phyloP scores from a whole-genome alignment of 2,797 vertebrate genomes.

The Myotis pilosus region DNA sequence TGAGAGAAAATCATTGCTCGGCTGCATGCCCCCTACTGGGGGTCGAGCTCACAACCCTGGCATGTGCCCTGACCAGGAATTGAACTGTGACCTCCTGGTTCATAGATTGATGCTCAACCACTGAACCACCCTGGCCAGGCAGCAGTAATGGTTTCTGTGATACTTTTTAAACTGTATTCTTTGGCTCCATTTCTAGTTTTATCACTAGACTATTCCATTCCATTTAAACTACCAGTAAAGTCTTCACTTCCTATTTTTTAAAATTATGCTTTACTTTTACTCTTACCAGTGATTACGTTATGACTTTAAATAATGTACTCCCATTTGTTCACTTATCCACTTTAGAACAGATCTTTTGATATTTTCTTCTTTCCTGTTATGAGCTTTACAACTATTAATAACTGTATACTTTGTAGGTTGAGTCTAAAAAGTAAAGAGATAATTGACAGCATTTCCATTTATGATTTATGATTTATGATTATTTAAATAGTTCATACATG shows the following conservation, averaged over 20 bases:
- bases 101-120: too few relatives aligned
- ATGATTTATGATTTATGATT: neutral
- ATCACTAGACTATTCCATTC: neutral
- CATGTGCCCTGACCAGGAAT: too few relatives aligned
- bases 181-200: neutral
- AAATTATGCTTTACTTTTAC: neutral
- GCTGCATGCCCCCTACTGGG: too few relatives aligned
- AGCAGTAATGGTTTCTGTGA: neutral
- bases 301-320: neutral
- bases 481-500: neutral
- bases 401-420: neutral
- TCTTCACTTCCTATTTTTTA: neutral
- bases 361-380: neutral
- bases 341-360: slow-evolving; percentile 1
- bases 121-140: too few relatives aligned
- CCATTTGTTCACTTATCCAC: neutral
- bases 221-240: neutral
- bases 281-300: neutral
- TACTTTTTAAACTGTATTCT: neutral
- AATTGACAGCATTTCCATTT: neutral
- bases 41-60: too few relatives aligned
- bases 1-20: too few relatives aligned
- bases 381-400: neutral
- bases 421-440: slow-evolving; percentile 33
- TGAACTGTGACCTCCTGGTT: too few relatives aligned